Conservation (phyloP, 2,888 invertebrate species). For the Eumerus sabulonum region DNA sequence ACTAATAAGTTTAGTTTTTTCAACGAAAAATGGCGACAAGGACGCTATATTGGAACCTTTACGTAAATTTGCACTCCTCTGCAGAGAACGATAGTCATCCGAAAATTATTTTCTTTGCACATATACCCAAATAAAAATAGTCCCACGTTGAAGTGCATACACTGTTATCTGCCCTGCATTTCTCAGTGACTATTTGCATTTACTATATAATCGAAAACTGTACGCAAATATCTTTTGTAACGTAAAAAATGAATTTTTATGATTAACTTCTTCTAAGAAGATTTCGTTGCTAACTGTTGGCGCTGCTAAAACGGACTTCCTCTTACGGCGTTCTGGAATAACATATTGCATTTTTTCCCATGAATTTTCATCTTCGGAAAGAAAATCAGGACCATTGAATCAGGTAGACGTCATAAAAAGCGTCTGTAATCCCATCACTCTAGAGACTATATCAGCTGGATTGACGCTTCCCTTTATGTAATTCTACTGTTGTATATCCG, state of each 20-base stretch:
- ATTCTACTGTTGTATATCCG: conserved; percentile 6
- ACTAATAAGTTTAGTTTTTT: conserved; percentile 12
- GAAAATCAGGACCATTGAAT: conserved; percentile 35
- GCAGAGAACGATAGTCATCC: background rate
- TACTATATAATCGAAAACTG: conserved; percentile 9
- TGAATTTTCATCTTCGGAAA: background rate
- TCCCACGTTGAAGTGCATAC: background rate
- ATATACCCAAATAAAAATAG: background rate
- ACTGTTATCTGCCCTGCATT: background rate
- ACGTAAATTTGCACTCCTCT: background rate
- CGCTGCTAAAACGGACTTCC: background rate
- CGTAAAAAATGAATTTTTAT: conserved; percentile 12
- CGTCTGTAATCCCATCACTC: background rate
- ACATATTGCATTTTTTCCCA: background rate
- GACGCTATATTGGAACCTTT: background rate
- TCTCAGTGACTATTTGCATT: background rate
- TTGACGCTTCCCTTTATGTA: conserved; percentile 10
- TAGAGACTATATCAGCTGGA: conserved; percentile 16
- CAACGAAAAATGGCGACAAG: conserved; percentile 14
- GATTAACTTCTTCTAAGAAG: background rate
- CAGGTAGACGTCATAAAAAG: conserved; percentile 5
- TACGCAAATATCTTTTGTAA: conserved; percentile 13
- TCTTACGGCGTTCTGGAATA: background rate
- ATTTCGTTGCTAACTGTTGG: too few relatives aligned
- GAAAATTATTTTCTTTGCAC: background rate